Base-by-base conservation (phyloP, 2,888 invertebrate genomes). In the Nymphalis c-album region DNA sequence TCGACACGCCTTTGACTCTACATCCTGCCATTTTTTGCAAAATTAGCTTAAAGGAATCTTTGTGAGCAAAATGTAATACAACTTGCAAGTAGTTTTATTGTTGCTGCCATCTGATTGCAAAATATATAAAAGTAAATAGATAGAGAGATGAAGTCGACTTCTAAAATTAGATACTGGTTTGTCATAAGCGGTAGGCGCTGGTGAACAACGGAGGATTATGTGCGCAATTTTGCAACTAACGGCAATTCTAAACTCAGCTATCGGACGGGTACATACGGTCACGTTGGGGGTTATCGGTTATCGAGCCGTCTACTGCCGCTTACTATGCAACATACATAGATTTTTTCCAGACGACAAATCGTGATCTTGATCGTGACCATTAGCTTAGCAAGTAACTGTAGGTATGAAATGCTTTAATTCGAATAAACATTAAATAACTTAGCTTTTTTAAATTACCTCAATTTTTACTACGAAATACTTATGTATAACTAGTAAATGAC, bases 21-120 rank as follows among this genome's bases (percentile, higher is more conserved):
- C 87, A 88, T 89, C 89, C 88, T 90, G 89, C 79, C 82, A 77
- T 85, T 88, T 71, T 90, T 88, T 88, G 84, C 84, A 77, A 86
- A 87, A 87, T 86, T 85, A 86, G 77, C 81, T 80, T 84, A 85
- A 85, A 85, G 79, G 79, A 83, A 83, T 85, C 84, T 83, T 85
- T 84, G 82, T 84, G 78, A 77, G 55, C 31, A 55, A 55, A 80
- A 84, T 62, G 62, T 68, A 65, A 62, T 53, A 65, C 61, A 63
- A 55, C 47, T 46, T 51, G 45, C 47, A 35, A 61, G 57, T 55
- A 58, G 20, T 46, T 51, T 61, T 55, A 26, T 55, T 65, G 51
- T 50, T 46, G 22, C 10, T 57, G 22, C 18, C 35, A 61, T 26
- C 47, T 35, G 68, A 46, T n/a, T 40, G 22, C 31, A 50, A 58